A percentile compares a stretch with the other conserved stretches of the same genome.
These are phyloP conservation scores for Eristalis intricaria DNA, from an alignment of 2,888 invertebrate genomes.

Conservation along the genomic window DNA sequence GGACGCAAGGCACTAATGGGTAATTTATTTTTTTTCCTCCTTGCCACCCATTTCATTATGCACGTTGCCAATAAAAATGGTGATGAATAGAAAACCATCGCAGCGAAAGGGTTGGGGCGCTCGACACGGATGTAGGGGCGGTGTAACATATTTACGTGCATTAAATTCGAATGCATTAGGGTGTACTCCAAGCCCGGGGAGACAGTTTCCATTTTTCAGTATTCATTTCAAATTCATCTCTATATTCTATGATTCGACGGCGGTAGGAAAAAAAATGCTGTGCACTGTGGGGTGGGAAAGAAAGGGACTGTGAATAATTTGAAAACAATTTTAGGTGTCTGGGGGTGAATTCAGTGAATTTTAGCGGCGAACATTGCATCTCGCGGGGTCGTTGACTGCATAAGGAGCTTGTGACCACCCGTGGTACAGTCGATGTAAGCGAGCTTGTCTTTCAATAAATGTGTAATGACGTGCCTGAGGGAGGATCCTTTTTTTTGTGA, in stretches of 20 bases:
- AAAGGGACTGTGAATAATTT: not conserved
- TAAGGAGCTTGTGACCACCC: no score
- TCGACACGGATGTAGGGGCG: not conserved
- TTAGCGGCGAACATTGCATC: no score
- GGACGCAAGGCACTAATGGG: slow-evolving; percentile 23
- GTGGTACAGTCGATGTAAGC: no score
- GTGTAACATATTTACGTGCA: slow-evolving; percentile 52
- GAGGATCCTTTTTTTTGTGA: no score
- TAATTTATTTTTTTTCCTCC: slow-evolving; percentile 29
- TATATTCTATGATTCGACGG: slow-evolving; percentile 38
- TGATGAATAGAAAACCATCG: slow-evolving; percentile 1
- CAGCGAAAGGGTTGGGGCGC: not conserved
- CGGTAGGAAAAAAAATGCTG: not conserved
- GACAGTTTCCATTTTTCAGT: slow-evolving; percentile 50
- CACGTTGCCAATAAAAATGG: slow-evolving; percentile 30
- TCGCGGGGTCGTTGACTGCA: no score
- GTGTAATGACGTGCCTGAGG: no score
- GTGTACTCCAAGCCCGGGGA: slow-evolving; percentile 13
- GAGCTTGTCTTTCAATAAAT: no score
- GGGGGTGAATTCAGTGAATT: no score
- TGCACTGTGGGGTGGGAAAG: slow-evolving; percentile 15
- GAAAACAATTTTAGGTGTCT: not conserved
- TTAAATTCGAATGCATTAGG: slow-evolving; percentile 35
- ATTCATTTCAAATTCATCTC: slow-evolving; percentile 45
- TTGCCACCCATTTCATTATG: slow-evolving; percentile 45